Evolutionary conservation across 1,140 invertebrate genomes (phyloP).

Genomic region (Episyrphus balteatus): DNA sequence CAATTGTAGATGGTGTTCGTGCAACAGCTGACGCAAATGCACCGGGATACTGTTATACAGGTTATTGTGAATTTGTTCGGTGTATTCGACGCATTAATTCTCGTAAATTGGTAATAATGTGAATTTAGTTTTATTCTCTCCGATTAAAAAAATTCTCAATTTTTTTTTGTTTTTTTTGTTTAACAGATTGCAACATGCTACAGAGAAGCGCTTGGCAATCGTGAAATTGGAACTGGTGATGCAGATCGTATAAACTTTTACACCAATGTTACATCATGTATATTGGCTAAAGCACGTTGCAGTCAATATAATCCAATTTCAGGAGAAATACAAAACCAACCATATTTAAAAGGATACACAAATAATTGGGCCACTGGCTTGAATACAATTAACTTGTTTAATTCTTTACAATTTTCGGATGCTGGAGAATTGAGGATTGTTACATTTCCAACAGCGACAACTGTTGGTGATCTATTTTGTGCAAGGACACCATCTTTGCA

Average conservation of each 20-base stretch:
- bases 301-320: slow-evolving; percentile 44
- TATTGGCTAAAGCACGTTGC: slow-evolving; percentile 43
- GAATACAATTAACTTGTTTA: slow-evolving; percentile 18
- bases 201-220: slow-evolving; percentile 1
- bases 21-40: slow-evolving; percentile 1
- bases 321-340: slow-evolving; percentile 38
- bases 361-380: slow-evolving; percentile 13
- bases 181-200: slow-evolving; percentile 4
- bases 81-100: slow-evolving; percentile 44
- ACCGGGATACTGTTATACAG: slow-evolving; percentile 34
- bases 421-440: slow-evolving; percentile 41
- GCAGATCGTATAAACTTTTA: slow-evolving; percentile 35
- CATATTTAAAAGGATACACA: slow-evolving; percentile 29
- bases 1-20: slow-evolving; percentile 7
- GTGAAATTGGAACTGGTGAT: slow-evolving; percentile 1
- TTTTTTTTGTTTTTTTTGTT: neutral
- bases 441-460: slow-evolving; percentile 34
- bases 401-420: slow-evolving; percentile 42
- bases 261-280: slow-evolving; percentile 45
- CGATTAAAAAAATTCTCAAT: neutral
- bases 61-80: slow-evolving; percentile 45
- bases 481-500: slow-evolving; percentile 20
- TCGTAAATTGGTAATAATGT: slow-evolving; percentile 39
- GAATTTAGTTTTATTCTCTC: neutral
- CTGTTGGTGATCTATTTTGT: slow-evolving; percentile 26